These are phyloP conservation scores for Argynnis bischoffii DNA, from an alignment of 2,888 invertebrate genomes.

Conservation along the genomic window DNA sequence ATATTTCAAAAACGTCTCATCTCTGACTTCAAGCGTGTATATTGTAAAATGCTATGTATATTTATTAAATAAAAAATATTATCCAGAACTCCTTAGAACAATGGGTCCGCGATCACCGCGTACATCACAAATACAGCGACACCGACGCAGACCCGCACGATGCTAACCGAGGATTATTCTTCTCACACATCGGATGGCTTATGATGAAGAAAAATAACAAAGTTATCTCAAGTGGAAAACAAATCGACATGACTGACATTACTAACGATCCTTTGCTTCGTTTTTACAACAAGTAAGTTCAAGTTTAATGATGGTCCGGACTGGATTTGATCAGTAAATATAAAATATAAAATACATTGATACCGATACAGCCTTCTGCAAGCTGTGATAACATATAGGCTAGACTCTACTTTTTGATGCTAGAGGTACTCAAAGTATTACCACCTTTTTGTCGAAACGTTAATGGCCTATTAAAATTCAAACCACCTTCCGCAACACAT, in stretches of 20 bases:
- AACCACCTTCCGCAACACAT: no score
- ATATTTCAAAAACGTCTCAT: no score
- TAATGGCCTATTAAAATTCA: no score
- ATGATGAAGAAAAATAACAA: constrained; percentile 91
- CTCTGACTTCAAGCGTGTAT: no score
- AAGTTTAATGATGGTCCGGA: background rate
- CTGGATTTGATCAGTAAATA: background rate
- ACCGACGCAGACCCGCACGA: constrained; percentile 94
- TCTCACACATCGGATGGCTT: constrained; percentile 95
- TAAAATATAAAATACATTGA: no score
- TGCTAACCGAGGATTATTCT: constrained; percentile 92
- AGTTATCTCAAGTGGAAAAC: constrained; percentile 87
- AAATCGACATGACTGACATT: constrained; percentile 90
- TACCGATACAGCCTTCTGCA: no score
- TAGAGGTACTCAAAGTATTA: no score
- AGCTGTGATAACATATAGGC: no score
- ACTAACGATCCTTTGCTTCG: constrained; percentile 86
- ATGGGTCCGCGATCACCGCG: constrained; percentile 87
- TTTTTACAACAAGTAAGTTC: constrained; percentile 87
- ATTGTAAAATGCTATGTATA: background rate
- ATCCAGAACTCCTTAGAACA: constrained; percentile 67
- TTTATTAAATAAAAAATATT: background rate
- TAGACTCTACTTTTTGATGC: no score
- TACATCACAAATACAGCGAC: constrained; percentile 92
- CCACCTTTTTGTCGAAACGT: no score